Evolutionary conservation across 2,113 vertebrate genomes (phyloP).

Genomic region (Erpornis zantholeuca): DNA sequence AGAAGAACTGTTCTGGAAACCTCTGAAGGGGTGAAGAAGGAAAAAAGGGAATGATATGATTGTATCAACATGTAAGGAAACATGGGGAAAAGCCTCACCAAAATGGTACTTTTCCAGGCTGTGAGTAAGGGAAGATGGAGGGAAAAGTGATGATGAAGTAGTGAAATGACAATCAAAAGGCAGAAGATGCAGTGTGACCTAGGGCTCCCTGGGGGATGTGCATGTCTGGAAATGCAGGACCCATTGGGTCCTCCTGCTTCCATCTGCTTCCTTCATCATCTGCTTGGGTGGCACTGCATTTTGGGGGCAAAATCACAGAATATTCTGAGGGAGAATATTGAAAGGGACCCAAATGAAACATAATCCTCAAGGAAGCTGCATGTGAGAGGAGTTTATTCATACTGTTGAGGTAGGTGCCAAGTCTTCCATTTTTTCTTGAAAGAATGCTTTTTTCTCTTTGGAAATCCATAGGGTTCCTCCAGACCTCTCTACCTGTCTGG

Average conservation of each 20-base stretch:
- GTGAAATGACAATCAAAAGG: neutral
- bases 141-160: neutral
- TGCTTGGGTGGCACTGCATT: neutral
- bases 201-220: neutral
- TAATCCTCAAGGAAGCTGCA: neutral
- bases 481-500: neutral
- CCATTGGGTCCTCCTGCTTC: neutral
- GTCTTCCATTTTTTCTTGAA: neutral
- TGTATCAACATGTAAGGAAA: neutral
- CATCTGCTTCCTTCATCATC: neutral
- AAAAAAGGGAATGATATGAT: neutral
- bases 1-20: neutral
- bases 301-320: neutral
- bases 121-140: neutral
- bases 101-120: neutral
- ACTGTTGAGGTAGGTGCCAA: neutral
- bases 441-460: neutral
- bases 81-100: fast-evolving
- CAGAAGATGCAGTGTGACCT: neutral
- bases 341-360: neutral
- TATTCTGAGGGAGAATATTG: neutral
- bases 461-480: neutral
- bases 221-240: neutral
- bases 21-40: neutral
- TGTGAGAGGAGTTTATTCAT: neutral